These are phyloP conservation scores for Scaptomyza polygonia DNA, from an alignment of 2,888 invertebrate genomes.

Conservation along the genomic window DNA sequence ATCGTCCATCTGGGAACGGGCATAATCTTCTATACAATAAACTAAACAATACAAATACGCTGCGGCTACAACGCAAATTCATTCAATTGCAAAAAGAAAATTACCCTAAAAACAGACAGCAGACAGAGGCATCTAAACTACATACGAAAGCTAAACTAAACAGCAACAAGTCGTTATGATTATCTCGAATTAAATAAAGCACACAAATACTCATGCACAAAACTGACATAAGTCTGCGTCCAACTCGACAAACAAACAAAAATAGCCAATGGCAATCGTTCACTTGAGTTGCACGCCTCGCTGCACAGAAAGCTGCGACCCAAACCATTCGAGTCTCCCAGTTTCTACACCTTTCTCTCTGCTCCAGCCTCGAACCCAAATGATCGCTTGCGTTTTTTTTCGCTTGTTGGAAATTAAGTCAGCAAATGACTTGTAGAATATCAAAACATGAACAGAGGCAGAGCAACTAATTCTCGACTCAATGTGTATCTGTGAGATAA, in stretches of 20 bases:
- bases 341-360: neutral
- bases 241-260: constrained; percentile 31
- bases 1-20: constrained; percentile 53
- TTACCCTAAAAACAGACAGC: constrained; percentile 63
- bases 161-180: constrained; percentile 75
- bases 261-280: constrained; percentile 62
- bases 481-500: constrained; percentile 55
- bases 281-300: constrained; percentile 81
- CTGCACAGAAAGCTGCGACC: constrained; percentile 64
- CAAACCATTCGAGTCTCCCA: constrained; percentile 25
- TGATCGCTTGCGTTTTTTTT: constrained; percentile 51
- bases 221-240: constrained; percentile 32
- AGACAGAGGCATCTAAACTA: constrained; percentile 42
- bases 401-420: constrained; percentile 80
- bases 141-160: constrained; percentile 35
- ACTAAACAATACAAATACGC: constrained; percentile 58
- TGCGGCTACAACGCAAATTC: constrained; percentile 79
- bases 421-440: constrained; percentile 83
- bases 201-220: constrained; percentile 32
- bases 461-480: constrained; percentile 20
- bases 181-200: constrained; percentile 78
- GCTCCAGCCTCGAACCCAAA: constrained; percentile 9
- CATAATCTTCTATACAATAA: constrained; percentile 74
- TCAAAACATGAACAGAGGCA: constrained; percentile 48
- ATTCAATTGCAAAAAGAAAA: constrained; percentile 81